Conservation (phyloP, 1,140 invertebrate genomes). For the Drosophila oshimai region DNA sequence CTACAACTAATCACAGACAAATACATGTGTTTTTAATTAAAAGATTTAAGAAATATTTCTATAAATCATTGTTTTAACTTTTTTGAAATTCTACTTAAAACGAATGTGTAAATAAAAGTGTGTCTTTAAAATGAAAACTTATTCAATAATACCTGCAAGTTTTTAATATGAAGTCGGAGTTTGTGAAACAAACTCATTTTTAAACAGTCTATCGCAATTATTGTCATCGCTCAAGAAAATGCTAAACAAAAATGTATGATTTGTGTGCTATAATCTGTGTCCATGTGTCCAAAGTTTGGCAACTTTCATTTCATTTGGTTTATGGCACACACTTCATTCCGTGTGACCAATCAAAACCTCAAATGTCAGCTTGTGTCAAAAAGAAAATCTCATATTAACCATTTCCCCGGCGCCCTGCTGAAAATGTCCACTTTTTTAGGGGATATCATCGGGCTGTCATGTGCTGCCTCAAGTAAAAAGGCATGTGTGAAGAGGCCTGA, state of each 20-base stretch:
- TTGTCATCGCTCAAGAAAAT: too few species aligned
- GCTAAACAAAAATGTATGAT: background rate
- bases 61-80: too few species aligned
- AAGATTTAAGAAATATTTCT: too few species aligned
- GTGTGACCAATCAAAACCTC: conserved; percentile 35
- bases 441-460: conserved; percentile 64
- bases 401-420: conserved; percentile 22
- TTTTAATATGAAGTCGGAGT: too few species aligned
- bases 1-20: too few species aligned
- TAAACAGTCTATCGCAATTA: too few species aligned
- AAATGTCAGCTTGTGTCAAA: conserved; percentile 34
- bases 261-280: conserved; percentile 10
- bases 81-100: too few species aligned
- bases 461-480: conserved; percentile 54
- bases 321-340: conserved; percentile 4
- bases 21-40: too few species aligned
- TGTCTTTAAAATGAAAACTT: too few species aligned
- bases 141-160: too few species aligned
- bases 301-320: conserved; percentile 18
- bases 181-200: too few species aligned
- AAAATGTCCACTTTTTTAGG: conserved; percentile 67
- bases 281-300: background rate
- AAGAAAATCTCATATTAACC: conserved; percentile 36
- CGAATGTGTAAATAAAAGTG: too few species aligned
- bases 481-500: conserved; percentile 16